Conservation (phyloP, 2,113 vertebrate genomes). For the Sterna hirundo region DNA sequence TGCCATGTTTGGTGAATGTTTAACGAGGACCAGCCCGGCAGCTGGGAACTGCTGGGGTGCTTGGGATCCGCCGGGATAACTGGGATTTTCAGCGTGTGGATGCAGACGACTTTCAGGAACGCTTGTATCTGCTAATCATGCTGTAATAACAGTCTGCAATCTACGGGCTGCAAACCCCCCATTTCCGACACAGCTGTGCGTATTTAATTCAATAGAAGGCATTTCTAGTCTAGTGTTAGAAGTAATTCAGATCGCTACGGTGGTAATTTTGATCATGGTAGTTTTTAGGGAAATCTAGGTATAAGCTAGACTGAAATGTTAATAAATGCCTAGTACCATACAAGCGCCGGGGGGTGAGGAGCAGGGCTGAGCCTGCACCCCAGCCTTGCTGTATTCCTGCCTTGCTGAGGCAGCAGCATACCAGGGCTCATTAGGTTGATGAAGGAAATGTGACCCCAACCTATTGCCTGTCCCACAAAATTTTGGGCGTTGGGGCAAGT, state of each 20-base stretch:
- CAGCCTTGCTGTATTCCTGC: neutral
- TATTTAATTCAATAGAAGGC: conserved; percentile 2
- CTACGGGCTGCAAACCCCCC: neutral
- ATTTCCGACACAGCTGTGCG: conserved; percentile 50
- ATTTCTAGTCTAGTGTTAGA: conserved; percentile 17
- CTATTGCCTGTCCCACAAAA: neutral
- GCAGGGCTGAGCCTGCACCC: neutral
- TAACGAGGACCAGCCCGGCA: neutral
- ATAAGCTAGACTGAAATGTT: neutral
- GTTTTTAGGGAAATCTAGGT: conserved; percentile 18
- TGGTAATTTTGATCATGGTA: conserved; percentile 44
- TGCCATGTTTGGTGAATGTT: neutral
- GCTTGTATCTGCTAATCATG: conserved; percentile 35
- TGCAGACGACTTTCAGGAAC: conserved; percentile 8
- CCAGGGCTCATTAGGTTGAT: accelerated
- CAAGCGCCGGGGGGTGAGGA: neutral
- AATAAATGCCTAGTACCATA: neutral
- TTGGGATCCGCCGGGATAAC: neutral
- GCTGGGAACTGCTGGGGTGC: neutral
- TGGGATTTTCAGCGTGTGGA: neutral
- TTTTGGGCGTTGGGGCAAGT: neutral
- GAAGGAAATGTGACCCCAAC: neutral
- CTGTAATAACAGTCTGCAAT: conserved; percentile 50
- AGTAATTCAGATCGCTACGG: neutral
- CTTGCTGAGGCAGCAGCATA: neutral